Evolutionary conservation across 2,113 vertebrate species (phyloP).

Genomic region (Sturnus vulgaris): DNA sequence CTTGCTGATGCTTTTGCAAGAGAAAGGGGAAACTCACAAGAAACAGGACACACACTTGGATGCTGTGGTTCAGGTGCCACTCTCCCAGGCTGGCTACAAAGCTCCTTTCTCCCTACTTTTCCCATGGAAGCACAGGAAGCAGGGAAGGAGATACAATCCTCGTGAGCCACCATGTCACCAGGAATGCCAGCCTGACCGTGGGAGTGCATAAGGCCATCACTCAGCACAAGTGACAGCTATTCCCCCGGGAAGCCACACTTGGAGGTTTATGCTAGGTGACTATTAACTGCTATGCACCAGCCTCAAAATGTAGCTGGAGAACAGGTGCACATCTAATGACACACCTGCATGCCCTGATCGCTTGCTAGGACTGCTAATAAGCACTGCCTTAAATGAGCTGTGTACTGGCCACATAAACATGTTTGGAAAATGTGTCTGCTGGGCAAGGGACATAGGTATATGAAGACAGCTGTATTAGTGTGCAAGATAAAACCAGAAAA

Average conservation of each 20-base stretch:
- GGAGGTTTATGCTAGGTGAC: neutral
- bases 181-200: neutral
- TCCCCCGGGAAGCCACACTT: neutral
- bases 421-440: neutral
- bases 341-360: neutral
- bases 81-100: neutral
- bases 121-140: fast-evolving
- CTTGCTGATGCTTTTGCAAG: neutral
- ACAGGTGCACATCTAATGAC: neutral
- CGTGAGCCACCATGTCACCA: neutral
- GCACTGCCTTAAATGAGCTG: neutral
- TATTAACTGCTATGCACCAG: neutral
- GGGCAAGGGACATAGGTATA: neutral
- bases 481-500: neutral
- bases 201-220: neutral
- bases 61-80: neutral
- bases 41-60: neutral
- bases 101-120: neutral
- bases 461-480: neutral
- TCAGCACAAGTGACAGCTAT: neutral
- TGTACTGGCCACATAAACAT: neutral
- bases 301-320: neutral
- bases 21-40: neutral
- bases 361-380: neutral
- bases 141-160: neutral